These are phyloP conservation scores for Brachionus paranguensis DNA, from an alignment of 1,140 invertebrate species.

Conservation along the genomic window DNA sequence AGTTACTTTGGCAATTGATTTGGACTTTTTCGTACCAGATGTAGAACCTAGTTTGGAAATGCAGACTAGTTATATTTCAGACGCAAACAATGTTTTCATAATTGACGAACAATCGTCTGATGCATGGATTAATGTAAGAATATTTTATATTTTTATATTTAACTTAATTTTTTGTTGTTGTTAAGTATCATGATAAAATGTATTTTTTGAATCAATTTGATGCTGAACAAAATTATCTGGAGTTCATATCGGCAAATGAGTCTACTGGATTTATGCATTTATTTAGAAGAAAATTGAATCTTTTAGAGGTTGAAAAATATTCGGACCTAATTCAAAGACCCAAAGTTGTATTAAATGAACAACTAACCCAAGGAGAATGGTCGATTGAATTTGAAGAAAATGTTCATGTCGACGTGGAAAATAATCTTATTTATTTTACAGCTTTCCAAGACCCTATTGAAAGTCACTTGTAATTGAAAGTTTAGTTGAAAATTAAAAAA, in stretches of 20 bases:
- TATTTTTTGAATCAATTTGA: slow-evolving; percentile 69
- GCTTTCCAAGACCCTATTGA: slow-evolving; percentile 57
- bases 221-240: slow-evolving; percentile 57
- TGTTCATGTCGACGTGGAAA: slow-evolving; percentile 56
- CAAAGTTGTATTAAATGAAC: slow-evolving; percentile 4
- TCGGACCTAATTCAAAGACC: neutral
- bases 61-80: slow-evolving; percentile 40
- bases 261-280: slow-evolving; percentile 83
- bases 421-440: slow-evolving; percentile 56
- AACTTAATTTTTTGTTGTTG: neutral
- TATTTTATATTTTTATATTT: neutral
- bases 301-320: neutral
- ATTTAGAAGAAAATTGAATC: slow-evolving; percentile 56
- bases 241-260: slow-evolving; percentile 86
- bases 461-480: slow-evolving; percentile 55
- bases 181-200: slow-evolving; percentile 73
- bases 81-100: slow-evolving; percentile 29
- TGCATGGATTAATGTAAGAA: slow-evolving; percentile 74
- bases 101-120: slow-evolving; percentile 65
- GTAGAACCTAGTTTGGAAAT: slow-evolving; percentile 42
- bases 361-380: slow-evolving; percentile 1
- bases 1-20: slow-evolving; percentile 60
- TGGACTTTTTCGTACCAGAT: slow-evolving; percentile 44
- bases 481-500: slow-evolving; percentile 38
- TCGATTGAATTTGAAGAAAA: slow-evolving; percentile 41